Evolutionary conservation across 2,797 vertebrate species (phyloP), one percentile per base, ranked within the genome.

Genomic region (Setipinna tenuifilis): DNA sequence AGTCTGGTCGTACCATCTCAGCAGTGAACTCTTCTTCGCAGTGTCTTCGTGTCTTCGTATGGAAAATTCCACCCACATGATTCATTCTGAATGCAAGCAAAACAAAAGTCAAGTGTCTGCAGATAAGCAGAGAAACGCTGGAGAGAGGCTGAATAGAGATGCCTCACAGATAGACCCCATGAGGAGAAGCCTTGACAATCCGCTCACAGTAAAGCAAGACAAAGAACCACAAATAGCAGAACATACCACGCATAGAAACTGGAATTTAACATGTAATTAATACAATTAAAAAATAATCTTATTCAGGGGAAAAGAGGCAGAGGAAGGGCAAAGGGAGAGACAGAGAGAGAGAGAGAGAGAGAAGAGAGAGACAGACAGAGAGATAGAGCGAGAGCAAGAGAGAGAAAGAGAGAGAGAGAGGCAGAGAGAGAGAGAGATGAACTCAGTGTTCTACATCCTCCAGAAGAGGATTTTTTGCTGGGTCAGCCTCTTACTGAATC

Each of bases 401-500:
- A 82, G 59, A 57, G 57, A 41, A 31, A 31, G 25, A 31, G 28
- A 71, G 85, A 75, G 50, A 35, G 31, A 81, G 62, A 58, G 31
- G 35, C 65, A 28, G 58, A 84, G 68, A 83, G 44, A 83, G 21
- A 84, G 71, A 62, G 75, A 68, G 83, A 82, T 61, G 82, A 68
- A 65, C 65, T 31, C 61, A 78, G 75, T 61, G 85, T 83, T 25
- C 82, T 59, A 57, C 16, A 0, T 85, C 61, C 83, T 82, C 68
- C 31, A 83, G 75, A 87, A 85, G 68, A 83, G 62, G 62, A 25
- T 71, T 75, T 75, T 88, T 54, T 83, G 87, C 86, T 61, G 68
- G 87, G 83, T 86, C 84, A 87, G 85, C 61, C 59, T 19, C 82
- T 86, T 48, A 35, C 83, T 50, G n/a, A 23, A 75, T 85, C 86